Base-by-base conservation (phyloP, 2,888 invertebrate species). In the Formica aserva region DNA sequence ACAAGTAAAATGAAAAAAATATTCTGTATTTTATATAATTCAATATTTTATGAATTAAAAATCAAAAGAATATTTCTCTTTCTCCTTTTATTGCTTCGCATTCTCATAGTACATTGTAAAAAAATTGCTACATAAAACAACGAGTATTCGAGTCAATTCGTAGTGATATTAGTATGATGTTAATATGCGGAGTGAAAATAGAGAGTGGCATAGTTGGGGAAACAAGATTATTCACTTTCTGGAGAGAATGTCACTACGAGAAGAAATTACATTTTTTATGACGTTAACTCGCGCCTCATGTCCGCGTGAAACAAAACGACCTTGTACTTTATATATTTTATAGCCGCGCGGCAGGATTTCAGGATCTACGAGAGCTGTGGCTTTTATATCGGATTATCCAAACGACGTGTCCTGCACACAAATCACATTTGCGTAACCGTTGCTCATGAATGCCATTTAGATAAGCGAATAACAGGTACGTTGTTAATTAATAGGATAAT, bases 361-460 rank as follows among this genome's bases (percentile, higher is more conserved):
- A 8, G 48, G 35, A 52, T 38, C 52, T 65, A 26, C 63, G 48
- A 65, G 66, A 52, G 48, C n/a, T 52, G 32, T 35, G 67, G 48
- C 52, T 76, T 66, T 76, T 66, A 76, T 76, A 76, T 76, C 67
- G 35, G 18, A 35, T 76, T 76, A 76, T 76, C 48, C 35, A n/a
- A 76, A 52, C 48, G 76, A 52, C 48, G 76, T 76, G 76, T 76
- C 35, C 48, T 41, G 48, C 48, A 66, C 48, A 65, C 6, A 76
- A 76, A 76, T 65, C 76, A 76, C 22, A 76, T 66, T 76, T 76
- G 11, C 26, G 48, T 22, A 65, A 48, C 66, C 45, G 32, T 65
- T 35, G 45, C 32, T 75, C 65, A 48, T 48, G 22, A 75, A 48
- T 35, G 48, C 65, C 48, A 65, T 76, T 35, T 57, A 52, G 48